A percentile compares a stretch with the other conserved stretches of the same genome.
Conservation (phyloP, 2,888 invertebrate species). For the Miltochrista miniata region DNA sequence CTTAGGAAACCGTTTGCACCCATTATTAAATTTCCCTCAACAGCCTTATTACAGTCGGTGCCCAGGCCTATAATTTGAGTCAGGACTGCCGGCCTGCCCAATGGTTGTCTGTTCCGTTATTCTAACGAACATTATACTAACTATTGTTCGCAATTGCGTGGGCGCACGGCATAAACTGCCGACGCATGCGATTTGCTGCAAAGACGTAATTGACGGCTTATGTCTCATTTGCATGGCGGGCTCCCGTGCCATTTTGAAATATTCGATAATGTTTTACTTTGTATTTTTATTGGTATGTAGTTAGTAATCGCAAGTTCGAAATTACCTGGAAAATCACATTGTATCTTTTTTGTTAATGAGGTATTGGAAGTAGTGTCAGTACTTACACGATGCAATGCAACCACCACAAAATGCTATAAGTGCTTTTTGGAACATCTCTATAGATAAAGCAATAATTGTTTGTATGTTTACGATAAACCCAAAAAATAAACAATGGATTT, state of each 20-base stretch:
- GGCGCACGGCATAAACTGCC: constrained; percentile 17
- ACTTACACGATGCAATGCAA: no score
- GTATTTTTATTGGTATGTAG: not conserved
- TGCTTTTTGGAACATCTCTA: no score
- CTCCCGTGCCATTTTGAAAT: not conserved
- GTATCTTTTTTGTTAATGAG: no score
- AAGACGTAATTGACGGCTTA: constrained; percentile 28
- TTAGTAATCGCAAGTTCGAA: no score
- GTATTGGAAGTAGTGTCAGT: no score
- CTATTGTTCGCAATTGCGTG: constrained; percentile 28
- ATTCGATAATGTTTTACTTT: not conserved
- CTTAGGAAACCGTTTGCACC: no score
- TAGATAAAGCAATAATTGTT: no score
- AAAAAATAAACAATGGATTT: no score
- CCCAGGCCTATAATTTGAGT: constrained; percentile 3
- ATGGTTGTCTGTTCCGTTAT: constrained; percentile 1
- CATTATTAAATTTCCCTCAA: not conserved
- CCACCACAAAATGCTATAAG: no score
- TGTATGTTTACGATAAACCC: no score
- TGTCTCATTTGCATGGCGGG: not conserved
- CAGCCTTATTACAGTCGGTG: not conserved
- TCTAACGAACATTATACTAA: constrained; percentile 5
- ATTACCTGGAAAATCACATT: no score
- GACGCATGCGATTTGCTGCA: constrained; percentile 23
- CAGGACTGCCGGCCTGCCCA: not conserved